Evolutionary conservation across 2,797 vertebrate species (phyloP).

Genomic region (Sebastes kiyomatsui): DNA sequence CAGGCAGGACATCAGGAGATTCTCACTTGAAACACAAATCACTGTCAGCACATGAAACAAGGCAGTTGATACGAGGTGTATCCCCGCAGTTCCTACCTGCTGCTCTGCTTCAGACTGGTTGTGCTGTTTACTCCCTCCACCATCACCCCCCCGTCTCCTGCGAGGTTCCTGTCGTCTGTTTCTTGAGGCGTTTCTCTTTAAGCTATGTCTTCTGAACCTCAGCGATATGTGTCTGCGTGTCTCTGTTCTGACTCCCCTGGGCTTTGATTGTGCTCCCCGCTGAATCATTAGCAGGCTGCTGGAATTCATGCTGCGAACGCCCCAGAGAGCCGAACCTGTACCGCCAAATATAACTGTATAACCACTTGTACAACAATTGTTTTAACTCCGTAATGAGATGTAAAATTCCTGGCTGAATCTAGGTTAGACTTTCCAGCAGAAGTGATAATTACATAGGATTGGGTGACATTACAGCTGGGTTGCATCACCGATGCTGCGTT

Average conservation of each 20-base stretch:
- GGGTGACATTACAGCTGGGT: slow-evolving; percentile 49
- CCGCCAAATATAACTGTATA: background rate
- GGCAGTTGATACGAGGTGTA: background rate
- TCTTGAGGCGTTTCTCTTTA: slow-evolving; percentile 26
- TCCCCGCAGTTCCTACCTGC: background rate
- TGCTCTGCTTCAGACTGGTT: slow-evolving; percentile 6
- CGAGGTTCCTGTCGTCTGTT: slow-evolving; percentile 7
- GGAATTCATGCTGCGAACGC: slow-evolving; percentile 16
- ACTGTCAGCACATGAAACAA: slow-evolving; percentile 4
- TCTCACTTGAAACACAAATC: background rate
- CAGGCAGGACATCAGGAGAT: background rate
- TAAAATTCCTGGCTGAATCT: slow-evolving; percentile 37
- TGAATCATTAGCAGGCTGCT: slow-evolving; percentile 40
- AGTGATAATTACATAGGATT: slow-evolving; percentile 14
- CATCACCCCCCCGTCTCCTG: background rate
- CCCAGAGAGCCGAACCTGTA: slow-evolving; percentile 13
- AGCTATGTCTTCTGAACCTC: slow-evolving; percentile 25
- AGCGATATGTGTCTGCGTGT: background rate
- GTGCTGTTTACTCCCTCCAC: slow-evolving; percentile 3
- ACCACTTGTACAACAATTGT: slow-evolving; percentile 7
- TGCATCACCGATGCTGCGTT: slow-evolving; percentile 46
- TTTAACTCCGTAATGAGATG: slow-evolving; percentile 35
- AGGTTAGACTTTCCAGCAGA: slow-evolving; percentile 36
- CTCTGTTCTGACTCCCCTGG: slow-evolving; percentile 25
- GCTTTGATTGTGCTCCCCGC: slow-evolving; percentile 32